Percentiles rank a stretch among this genome's conserved stretches.
phyloP scores from a whole-genome alignment of 2,113 vertebrate species.

The Gallinago jamesoni region DNA sequence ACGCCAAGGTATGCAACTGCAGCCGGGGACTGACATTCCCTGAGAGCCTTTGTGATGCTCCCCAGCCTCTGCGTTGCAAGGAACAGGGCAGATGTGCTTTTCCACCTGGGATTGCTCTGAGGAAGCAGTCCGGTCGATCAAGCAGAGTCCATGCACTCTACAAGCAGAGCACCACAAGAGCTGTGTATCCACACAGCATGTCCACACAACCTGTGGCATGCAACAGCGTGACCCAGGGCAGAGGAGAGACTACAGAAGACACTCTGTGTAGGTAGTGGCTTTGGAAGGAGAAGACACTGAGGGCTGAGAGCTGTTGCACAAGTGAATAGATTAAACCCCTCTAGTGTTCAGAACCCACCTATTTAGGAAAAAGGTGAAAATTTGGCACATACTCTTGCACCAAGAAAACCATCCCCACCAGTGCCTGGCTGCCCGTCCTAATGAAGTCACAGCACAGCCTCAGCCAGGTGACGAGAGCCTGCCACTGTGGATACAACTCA shows the following conservation, averaged over 20 bases:
- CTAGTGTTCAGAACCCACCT: neutral
- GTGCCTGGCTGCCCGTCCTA: neutral
- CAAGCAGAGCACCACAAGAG: neutral
- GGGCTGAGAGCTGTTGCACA: neutral
- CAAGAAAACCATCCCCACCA: neutral
- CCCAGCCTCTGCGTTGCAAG: neutral
- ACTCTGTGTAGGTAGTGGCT: neutral
- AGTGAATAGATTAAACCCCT: neutral
- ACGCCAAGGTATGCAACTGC: neutral
- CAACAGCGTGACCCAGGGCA: too few species aligned
- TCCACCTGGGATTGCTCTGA: neutral
- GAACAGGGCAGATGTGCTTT: neutral
- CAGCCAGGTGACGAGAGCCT: neutral
- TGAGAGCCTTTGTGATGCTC: neutral
- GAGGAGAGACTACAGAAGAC: neutral
- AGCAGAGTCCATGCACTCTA: neutral
- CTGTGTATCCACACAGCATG: accelerated
- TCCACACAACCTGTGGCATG: too few species aligned
- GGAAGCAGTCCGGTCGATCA: neutral
- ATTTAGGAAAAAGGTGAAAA: neutral
- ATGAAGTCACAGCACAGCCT: neutral
- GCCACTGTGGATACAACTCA: neutral
- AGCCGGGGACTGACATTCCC: neutral
- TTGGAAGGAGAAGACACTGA: neutral
- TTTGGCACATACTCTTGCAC: neutral